Evolutionary conservation across 2,797 vertebrate species (phyloP).

Genomic region (Remorina albescens): DNA sequence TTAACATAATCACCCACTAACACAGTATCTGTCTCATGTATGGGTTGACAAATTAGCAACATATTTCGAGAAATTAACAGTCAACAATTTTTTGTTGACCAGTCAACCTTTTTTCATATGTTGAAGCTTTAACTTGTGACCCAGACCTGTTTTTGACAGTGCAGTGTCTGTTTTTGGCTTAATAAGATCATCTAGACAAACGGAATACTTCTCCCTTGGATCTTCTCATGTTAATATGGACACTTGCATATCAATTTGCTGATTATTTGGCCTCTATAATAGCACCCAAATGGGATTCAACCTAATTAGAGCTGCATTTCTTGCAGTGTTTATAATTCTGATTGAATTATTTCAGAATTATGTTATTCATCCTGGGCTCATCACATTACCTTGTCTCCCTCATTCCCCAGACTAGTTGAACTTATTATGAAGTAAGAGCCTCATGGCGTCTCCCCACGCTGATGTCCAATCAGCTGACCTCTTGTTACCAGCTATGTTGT

Average conservation of each 20-base stretch:
- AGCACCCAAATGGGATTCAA: background rate
- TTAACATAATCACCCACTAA: background rate
- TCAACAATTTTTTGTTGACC: background rate
- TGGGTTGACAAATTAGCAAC: background rate
- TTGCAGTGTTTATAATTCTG: background rate
- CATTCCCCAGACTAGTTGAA: background rate
- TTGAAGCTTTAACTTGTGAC: background rate
- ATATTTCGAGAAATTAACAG: background rate
- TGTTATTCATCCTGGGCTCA: conserved; percentile 2
- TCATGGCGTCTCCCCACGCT: background rate
- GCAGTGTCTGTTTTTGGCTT: background rate
- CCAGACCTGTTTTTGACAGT: background rate
- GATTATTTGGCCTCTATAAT: background rate
- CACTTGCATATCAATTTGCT: background rate
- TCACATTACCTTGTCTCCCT: background rate
- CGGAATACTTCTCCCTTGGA: background rate
- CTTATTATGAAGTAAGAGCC: background rate
- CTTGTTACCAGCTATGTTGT: conserved; percentile 28
- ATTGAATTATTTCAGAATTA: conserved; percentile 5
- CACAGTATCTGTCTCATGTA: background rate
- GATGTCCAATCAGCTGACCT: conserved; percentile 29
- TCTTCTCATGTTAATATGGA: background rate
- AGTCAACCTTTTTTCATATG: background rate
- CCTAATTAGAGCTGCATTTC: background rate
- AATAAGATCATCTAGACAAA: background rate